Evolutionary conservation across 2,113 vertebrate species (phyloP).

Genomic region (Furnarius figulus): DNA sequence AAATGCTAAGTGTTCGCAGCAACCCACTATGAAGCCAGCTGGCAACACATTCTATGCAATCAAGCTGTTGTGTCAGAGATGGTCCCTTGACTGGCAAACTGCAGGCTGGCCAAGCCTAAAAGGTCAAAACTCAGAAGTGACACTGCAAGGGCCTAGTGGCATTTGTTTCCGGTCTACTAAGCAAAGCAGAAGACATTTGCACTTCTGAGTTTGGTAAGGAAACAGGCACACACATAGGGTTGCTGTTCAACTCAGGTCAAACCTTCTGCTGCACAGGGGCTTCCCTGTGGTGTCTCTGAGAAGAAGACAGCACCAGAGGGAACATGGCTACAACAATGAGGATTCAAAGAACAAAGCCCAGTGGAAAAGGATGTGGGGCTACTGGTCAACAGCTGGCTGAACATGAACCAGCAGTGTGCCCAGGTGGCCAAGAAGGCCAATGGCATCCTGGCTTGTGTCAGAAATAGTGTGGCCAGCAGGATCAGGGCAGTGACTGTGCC

Average conservation of each 20-base stretch:
- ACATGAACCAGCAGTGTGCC: not conserved
- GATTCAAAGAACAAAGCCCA: not conserved
- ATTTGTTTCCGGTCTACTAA: not conserved
- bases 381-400: not conserved
- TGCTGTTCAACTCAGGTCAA: not conserved
- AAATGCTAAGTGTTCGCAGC: not conserved
- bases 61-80: not conserved
- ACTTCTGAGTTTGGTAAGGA: not conserved
- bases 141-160: not conserved
- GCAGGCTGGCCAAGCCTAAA: not conserved
- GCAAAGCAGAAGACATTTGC: not conserved
- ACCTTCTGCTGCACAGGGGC: not conserved
- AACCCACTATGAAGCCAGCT: not conserved
- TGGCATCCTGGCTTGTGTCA: not conserved
- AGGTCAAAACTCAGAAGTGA: not conserved
- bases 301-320: not conserved
- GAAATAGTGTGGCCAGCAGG: not conserved
- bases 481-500: not conserved
- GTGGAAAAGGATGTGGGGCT: not conserved
- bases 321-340: not conserved
- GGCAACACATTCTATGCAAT: rapidly evolving
- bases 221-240: not conserved
- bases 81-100: not conserved
- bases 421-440: too few species aligned
- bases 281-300: not conserved